phyloP scores from a whole-genome alignment of 2,797 vertebrate species.

The Morus bassanus region DNA sequence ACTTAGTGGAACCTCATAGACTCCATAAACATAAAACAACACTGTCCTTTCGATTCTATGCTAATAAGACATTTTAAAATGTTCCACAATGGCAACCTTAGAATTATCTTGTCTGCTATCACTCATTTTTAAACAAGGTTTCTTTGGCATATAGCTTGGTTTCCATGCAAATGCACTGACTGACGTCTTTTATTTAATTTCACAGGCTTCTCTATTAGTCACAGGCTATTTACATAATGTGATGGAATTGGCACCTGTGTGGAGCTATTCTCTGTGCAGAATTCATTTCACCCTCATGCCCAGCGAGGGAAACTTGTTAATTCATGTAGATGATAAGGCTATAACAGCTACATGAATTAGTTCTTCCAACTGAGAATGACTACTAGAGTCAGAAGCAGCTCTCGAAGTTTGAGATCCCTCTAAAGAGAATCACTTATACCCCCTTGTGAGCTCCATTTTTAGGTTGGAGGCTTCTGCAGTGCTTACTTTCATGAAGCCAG shows the following conservation, averaged over 20 bases:
- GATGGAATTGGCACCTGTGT: conserved; percentile 38
- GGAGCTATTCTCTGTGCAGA: not conserved
- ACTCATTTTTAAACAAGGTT: conserved; percentile 38
- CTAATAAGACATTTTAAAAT: conserved; percentile 35
- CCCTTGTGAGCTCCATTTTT: not conserved
- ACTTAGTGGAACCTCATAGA: not conserved
- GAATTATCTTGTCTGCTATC: conserved; percentile 59
- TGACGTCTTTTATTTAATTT: conserved; percentile 40
- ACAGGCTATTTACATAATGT: conserved; percentile 56
- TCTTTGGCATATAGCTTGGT: not conserved
- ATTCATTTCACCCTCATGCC: not conserved
- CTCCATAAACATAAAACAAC: not conserved
- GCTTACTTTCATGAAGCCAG: rapidly evolving
- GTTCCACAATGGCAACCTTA: conserved; percentile 22
- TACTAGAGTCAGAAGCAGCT: not conserved
- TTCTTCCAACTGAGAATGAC: not conserved
- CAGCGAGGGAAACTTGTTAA: not conserved
- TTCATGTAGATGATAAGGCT: not conserved
- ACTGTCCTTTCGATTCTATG: conserved; percentile 14
- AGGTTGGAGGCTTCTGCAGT: not conserved
- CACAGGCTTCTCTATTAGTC: conserved; percentile 43
- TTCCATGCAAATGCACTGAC: conserved; percentile 31
- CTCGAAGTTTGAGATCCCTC: not conserved
- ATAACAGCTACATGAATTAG: not conserved
- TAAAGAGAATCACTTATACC: not conserved